Conservation (phyloP, 2,113 vertebrate species). For the Cephalopterus ornatus region DNA sequence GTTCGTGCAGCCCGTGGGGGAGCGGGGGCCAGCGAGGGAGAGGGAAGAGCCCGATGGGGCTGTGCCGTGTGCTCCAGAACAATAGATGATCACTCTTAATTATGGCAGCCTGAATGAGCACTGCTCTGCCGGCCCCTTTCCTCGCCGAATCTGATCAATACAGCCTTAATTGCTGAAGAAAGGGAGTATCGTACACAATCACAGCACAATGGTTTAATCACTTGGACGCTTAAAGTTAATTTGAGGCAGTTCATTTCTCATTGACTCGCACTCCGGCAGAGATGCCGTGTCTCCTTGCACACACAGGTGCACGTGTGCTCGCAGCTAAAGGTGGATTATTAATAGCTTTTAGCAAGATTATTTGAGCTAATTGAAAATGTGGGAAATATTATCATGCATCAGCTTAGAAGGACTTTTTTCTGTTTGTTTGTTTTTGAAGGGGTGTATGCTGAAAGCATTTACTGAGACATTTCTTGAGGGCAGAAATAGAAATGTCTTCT, state of each 20-base stretch:
- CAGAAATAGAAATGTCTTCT: slow-evolving; percentile 43
- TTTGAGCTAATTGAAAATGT: slow-evolving; percentile 65
- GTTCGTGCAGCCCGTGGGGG: fast-evolving
- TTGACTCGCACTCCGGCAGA: slow-evolving; percentile 27
- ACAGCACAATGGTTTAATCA: slow-evolving; percentile 69
- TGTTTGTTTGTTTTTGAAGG: neutral
- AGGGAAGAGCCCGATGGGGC: slow-evolving; percentile 27
- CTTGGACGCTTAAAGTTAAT: slow-evolving; percentile 65
- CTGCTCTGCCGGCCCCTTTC: slow-evolving; percentile 38
- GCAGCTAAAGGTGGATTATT: slow-evolving; percentile 61
- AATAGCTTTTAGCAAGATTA: slow-evolving; percentile 71
- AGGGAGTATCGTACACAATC: slow-evolving; percentile 39
- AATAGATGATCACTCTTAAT: slow-evolving; percentile 75
- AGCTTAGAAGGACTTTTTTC: neutral
- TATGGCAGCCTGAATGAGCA: slow-evolving; percentile 66
- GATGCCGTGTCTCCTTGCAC: neutral
- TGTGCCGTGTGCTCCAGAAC: slow-evolving; percentile 27
- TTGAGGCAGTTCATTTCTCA: slow-evolving; percentile 63
- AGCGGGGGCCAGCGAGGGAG: neutral
- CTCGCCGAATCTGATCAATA: slow-evolving; percentile 67
- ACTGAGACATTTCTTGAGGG: slow-evolving; percentile 22
- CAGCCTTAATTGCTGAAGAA: slow-evolving; percentile 67
- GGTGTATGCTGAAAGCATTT: slow-evolving; percentile 37
- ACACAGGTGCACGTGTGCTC: slow-evolving; percentile 57
- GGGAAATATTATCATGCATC: slow-evolving; percentile 35